phyloP scores from a whole-genome alignment of 2,888 invertebrate species.

The Hydrotaea diabolus region DNA sequence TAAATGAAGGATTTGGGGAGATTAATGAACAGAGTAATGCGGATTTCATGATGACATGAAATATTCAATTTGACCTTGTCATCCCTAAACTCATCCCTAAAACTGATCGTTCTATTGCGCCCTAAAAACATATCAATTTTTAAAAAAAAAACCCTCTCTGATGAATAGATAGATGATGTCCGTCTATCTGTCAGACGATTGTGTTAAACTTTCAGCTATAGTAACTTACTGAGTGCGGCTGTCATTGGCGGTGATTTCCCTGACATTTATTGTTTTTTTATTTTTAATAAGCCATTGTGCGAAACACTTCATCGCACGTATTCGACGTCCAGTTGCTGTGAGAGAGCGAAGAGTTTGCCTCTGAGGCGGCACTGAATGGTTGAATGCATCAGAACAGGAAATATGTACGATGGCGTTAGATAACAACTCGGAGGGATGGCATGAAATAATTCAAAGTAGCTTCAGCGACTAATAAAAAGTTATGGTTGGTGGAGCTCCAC shows the following conservation, averaged over 20 bases:
- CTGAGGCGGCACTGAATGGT: slow-evolving; percentile 35
- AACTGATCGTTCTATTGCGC: too few species aligned
- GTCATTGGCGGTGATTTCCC: slow-evolving; percentile 15
- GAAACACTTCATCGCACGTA: neutral
- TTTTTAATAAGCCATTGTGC: slow-evolving; percentile 57
- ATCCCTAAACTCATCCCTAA: too few species aligned
- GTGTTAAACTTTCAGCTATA: slow-evolving; percentile 9
- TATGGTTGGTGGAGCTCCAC: neutral
- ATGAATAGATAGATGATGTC: slow-evolving; percentile 18
- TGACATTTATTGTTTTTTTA: slow-evolving; percentile 24
- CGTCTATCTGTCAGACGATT: slow-evolving; percentile 1
- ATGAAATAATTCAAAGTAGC: slow-evolving; percentile 27
- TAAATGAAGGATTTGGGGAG: too few species aligned
- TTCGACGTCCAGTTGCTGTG: slow-evolving; percentile 20
- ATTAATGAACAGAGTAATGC: too few species aligned
- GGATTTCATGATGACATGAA: too few species aligned
- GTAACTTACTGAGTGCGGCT: slow-evolving; percentile 1
- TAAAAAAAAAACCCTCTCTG: too few species aligned
- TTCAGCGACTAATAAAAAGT: slow-evolving; percentile 24
- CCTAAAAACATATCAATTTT: too few species aligned
- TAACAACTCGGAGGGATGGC: slow-evolving; percentile 23
- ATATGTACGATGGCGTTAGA: slow-evolving; percentile 59
- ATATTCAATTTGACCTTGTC: too few species aligned
- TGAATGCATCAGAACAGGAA: slow-evolving; percentile 62
- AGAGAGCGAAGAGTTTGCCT: neutral